phyloP scores from a whole-genome alignment of 2,113 vertebrate species.

The Poeciliopsis prolifica region DNA sequence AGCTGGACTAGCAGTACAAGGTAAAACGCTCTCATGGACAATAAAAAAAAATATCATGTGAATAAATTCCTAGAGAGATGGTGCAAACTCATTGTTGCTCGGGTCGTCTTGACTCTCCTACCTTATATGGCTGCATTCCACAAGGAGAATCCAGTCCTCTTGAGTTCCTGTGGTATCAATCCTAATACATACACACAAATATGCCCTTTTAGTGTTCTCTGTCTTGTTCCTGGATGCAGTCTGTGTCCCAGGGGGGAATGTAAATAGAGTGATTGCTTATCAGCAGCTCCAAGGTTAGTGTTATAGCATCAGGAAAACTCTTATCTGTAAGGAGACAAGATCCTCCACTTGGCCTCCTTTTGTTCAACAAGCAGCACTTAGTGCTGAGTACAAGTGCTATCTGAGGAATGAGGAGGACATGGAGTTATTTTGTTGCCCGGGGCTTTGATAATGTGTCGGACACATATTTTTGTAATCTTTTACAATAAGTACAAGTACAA shows the following conservation, averaged over 20 bases:
- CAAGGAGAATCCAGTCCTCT: constrained; percentile 70
- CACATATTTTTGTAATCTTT: constrained; percentile 5
- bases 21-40: constrained; percentile 69
- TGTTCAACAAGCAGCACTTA: constrained; percentile 39
- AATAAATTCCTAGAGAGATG: constrained; percentile 48
- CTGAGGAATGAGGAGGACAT: constrained; percentile 1
- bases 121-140: constrained; percentile 79
- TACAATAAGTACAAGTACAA: background rate
- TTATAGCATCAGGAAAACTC: constrained; percentile 45
- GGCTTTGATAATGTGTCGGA: background rate
- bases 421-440: constrained; percentile 6
- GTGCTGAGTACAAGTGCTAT: constrained; percentile 21
- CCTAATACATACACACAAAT: constrained; percentile 49
- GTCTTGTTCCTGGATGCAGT: constrained; percentile 65
- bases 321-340: constrained; percentile 61
- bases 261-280: constrained; percentile 77
- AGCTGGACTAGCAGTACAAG: constrained; percentile 94
- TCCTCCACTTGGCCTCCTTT: constrained; percentile 37
- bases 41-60: constrained; percentile 27
- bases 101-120: constrained; percentile 72
- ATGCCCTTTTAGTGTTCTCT: constrained; percentile 36
- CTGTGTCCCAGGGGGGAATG: constrained; percentile 67
- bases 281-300: constrained; percentile 65
- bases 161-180: constrained; percentile 75
- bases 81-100: constrained; percentile 66